phyloP scores from a whole-genome alignment of 1,140 invertebrate species.

The Drosophila auraria region DNA sequence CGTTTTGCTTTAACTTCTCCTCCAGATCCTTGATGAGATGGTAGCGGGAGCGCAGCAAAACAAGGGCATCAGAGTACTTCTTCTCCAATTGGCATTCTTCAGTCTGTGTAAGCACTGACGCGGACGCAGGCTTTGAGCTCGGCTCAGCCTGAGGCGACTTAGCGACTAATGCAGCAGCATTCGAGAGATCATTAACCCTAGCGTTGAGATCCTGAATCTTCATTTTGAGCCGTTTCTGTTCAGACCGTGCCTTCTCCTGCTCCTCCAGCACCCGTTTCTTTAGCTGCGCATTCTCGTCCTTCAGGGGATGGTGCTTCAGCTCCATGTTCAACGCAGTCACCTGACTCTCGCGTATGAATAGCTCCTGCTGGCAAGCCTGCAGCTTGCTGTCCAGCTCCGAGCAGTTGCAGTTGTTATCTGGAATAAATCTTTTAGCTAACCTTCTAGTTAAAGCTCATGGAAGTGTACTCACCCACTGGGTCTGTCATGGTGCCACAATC shows the following conservation, averaged over 20 bases:
- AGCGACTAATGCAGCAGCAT: neutral
- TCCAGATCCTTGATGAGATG: constrained; percentile 53
- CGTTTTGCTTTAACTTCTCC: constrained; percentile 44
- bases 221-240: constrained; percentile 56
- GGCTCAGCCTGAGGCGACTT: neutral
- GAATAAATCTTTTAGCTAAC: neutral
- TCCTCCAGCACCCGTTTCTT: constrained; percentile 66
- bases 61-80: constrained; percentile 49
- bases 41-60: constrained; percentile 55
- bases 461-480: constrained; percentile 49
- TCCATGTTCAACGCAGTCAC: constrained; percentile 66
- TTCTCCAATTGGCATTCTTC: constrained; percentile 61
- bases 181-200: constrained; percentile 26
- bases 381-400: constrained; percentile 50
- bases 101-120: constrained; percentile 47
- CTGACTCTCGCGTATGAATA: constrained; percentile 61
- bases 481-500: constrained; percentile 66
- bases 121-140: neutral
- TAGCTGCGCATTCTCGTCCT: constrained; percentile 65
- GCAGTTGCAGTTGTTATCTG: constrained; percentile 63
- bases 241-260: constrained; percentile 48
- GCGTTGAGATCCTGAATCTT: constrained; percentile 59
- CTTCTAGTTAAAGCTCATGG: no score
- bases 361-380: constrained; percentile 54
- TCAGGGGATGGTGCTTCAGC: constrained; percentile 65